These are phyloP conservation scores for Psittacula derbiana DNA, from an alignment of 2,797 vertebrate species.

Conservation along the genomic window DNA sequence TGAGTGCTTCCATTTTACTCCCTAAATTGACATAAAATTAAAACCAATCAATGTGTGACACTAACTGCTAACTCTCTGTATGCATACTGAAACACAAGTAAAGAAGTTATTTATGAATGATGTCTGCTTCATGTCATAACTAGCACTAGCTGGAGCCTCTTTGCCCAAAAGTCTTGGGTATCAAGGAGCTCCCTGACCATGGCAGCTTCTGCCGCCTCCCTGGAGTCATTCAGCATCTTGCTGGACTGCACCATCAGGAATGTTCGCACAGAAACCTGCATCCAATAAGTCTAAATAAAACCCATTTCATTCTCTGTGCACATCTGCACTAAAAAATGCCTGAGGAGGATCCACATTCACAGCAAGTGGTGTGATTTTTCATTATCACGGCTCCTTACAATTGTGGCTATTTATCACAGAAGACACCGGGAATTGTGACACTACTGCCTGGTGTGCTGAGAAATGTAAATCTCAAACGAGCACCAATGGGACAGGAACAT, in stretches of 20 bases:
- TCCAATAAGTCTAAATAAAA: background rate
- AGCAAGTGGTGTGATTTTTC: background rate
- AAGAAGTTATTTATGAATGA: background rate
- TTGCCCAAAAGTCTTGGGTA: background rate
- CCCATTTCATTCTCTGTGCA: background rate
- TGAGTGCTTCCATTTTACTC: background rate
- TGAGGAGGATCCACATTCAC: background rate
- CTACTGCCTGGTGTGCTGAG: background rate
- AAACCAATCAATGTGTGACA: background rate
- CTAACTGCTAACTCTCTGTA: background rate
- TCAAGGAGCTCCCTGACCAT: background rate
- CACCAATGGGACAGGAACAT: background rate
- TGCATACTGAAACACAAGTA: background rate
- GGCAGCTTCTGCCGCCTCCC: background rate
- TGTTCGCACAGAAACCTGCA: background rate
- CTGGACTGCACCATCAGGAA: background rate
- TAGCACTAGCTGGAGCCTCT: background rate
- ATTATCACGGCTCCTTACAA: background rate
- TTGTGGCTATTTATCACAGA: background rate
- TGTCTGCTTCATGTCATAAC: background rate
- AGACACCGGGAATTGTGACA: background rate
- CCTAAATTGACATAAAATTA: background rate
- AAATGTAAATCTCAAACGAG: background rate
- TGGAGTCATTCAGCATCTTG: background rate
- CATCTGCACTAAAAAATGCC: background rate